Conservation (phyloP, 2,888 invertebrate species). For the Elysia crispata region DNA sequence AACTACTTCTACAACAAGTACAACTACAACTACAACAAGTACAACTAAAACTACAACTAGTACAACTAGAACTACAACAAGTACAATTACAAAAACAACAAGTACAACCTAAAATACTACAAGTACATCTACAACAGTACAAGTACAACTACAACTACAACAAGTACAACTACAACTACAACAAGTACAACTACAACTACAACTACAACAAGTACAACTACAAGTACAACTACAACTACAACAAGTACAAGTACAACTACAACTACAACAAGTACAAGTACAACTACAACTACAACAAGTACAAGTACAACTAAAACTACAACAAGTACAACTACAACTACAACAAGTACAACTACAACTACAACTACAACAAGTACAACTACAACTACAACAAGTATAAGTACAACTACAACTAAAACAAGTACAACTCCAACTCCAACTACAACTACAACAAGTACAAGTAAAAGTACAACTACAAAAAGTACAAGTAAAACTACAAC, state of each 20-base stretch:
- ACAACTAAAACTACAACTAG: too few species aligned
- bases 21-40: too few species aligned
- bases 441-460: background rate
- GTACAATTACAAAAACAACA: background rate
- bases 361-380: slow-evolving; percentile 27
- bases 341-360: slow-evolving; percentile 28
- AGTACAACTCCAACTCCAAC: background rate
- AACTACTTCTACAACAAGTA: too few species aligned
- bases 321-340: slow-evolving; percentile 16
- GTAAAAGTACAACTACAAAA: background rate
- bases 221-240: slow-evolving; percentile 34
- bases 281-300: background rate
- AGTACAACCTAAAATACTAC: background rate
- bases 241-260: slow-evolving; percentile 35
- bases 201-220: slow-evolving; percentile 29
- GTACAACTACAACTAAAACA: slow-evolving; percentile 16
- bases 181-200: slow-evolving; percentile 27
- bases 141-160: background rate
- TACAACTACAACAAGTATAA: slow-evolving; percentile 17
- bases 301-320: slow-evolving; percentile 36
- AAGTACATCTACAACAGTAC: slow-evolving; percentile 5
- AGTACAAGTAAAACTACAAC: too few species aligned
- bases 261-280: slow-evolving; percentile 23
- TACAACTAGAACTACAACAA: too few species aligned
- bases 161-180: slow-evolving; percentile 14